Evolutionary conservation across 2,797 vertebrate species (phyloP), one percentile per base, ranked within the genome.

Genomic region (Rhinichthys osculus): DNA sequence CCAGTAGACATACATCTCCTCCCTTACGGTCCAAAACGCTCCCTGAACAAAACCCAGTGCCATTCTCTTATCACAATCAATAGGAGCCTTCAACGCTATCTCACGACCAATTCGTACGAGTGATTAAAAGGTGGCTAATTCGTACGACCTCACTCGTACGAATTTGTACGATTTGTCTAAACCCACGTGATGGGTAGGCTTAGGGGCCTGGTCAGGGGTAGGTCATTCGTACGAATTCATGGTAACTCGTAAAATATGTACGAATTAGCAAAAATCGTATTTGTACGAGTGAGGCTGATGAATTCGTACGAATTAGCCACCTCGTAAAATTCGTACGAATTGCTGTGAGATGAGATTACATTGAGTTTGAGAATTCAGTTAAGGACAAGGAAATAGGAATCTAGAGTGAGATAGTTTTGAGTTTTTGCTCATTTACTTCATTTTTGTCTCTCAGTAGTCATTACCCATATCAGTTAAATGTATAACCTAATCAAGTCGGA

Each of bases 1-100:
- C 80, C 23, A 62, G 35, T 33, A 73, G 74, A 84, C 40, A 27
- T 71, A 30, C 40, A 6, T 83, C 73, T 70, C 50, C 80, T 42
- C 52, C 52, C 27, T 50, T 17, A 30, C 27, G 54, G 50, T 52
- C 76, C 11, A 7, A 40, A 33, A 79, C 9, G 0, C 42, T 64
- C 27, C 14, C 23, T 19, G 62, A 78, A 40, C 67, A n/a, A 57
- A 23, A 52, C 64, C n/a, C 2, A 50, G 81, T 67, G 16, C 23
- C 9, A n/a, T 78, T 67, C n/a, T 21, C 40, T 57, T 10, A 42
- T 44, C 21, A 54, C 16, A 52, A 64, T 21, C 38, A 52, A 59
- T 47, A n/a, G 27, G 7, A 72, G 7, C 4, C 30, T 42, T 35
- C 30, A 30, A 30, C 30, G 30, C 30, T 30, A 30, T 30, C 30